phyloP scores from a whole-genome alignment of 2,797 vertebrate species.

The Lerista edwardsae region DNA sequence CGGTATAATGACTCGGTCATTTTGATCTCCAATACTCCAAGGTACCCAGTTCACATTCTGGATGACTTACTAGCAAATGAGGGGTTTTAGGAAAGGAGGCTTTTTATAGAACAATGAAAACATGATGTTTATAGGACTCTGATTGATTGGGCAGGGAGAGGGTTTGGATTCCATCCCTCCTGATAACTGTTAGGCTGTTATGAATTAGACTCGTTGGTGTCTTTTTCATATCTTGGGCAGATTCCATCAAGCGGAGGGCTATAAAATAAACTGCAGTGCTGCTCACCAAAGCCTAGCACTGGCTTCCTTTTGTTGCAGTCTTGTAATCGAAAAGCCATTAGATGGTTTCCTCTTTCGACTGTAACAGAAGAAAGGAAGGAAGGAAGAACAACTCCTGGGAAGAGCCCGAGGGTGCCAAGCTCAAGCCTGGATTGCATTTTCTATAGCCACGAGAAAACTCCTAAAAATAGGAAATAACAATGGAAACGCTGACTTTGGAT shows the following conservation, averaged over 20 bases:
- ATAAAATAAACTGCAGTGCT: constrained; percentile 35
- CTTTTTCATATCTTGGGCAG: constrained; percentile 46
- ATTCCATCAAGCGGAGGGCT: constrained; percentile 46
- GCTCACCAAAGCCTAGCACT: constrained; percentile 44
- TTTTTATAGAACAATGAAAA: constrained; percentile 47
- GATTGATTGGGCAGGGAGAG: not conserved
- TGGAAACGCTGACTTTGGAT: constrained; percentile 65
- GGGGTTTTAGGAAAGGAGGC: constrained; percentile 33
- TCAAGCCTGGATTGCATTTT: constrained; percentile 62
- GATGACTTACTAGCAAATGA: constrained; percentile 44
- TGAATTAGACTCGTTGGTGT: constrained; percentile 48
- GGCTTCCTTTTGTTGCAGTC: constrained; percentile 63
- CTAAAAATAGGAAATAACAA: constrained; percentile 72
- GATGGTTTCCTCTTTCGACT: constrained; percentile 71
- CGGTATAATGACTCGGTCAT: constrained; percentile 1
- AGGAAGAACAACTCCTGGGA: constrained; percentile 54
- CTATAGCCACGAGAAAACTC: constrained; percentile 69
- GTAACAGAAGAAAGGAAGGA: constrained; percentile 59
- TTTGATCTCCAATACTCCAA: constrained; percentile 41
- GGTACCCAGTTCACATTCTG: constrained; percentile 45
- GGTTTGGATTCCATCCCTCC: constrained; percentile 38
- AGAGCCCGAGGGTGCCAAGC: constrained; percentile 67
- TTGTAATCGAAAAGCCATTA: constrained; percentile 67
- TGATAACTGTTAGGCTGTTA: constrained; percentile 51
- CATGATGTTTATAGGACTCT: constrained; percentile 17